A percentile compares a stretch with the other conserved stretches of the same genome.
These are phyloP conservation scores for Pterocles gutturalis DNA, from an alignment of 2,113 vertebrate species.

Conservation along the genomic window DNA sequence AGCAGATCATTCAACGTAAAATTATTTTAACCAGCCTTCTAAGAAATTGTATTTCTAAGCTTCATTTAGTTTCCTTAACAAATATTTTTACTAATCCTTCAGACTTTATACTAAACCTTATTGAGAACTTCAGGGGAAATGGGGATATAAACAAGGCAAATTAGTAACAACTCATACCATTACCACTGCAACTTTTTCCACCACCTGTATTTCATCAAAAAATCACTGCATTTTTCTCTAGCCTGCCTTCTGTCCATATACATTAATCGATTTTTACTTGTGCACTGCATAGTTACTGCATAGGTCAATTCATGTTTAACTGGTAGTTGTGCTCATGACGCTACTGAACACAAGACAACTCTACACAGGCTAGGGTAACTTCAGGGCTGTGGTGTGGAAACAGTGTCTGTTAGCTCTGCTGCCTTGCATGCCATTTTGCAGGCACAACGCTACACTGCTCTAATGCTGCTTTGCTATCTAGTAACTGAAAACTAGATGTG, in stretches of 20 bases:
- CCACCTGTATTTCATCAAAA: not conserved
- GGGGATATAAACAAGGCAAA: not conserved
- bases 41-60: not conserved
- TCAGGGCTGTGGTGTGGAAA: not conserved
- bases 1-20: not conserved
- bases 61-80: not conserved
- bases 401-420: not conserved
- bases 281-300: not conserved
- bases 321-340: not conserved
- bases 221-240: not conserved
- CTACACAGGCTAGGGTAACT: not conserved
- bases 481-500: not conserved
- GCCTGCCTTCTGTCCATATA: not conserved
- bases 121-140: not conserved
- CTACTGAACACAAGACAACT: not conserved
- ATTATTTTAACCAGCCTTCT: not conserved
- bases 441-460: not conserved
- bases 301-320: not conserved
- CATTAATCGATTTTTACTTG: not conserved
- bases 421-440: not conserved
- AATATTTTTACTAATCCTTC: not conserved
- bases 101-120: not conserved
- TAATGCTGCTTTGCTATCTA: not conserved
- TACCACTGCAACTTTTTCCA: not conserved
- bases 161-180: not conserved